These are phyloP conservation scores for Halichoeres trimaculatus DNA, from an alignment of 2,113 vertebrate species.

Conservation along the genomic window DNA sequence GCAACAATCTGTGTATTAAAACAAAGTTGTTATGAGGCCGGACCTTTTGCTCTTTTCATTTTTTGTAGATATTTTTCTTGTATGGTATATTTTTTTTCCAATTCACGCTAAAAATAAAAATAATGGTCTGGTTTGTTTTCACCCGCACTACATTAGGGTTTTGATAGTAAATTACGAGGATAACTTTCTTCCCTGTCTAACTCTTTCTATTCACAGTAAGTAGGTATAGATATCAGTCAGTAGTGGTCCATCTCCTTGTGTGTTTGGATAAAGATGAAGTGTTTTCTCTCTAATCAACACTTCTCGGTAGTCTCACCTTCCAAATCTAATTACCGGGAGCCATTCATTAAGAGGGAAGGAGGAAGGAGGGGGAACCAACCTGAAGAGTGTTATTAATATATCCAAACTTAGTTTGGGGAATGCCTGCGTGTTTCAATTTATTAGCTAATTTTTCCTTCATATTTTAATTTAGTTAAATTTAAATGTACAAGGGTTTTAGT, in stretches of 20 bases:
- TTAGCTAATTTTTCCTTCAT: slow-evolving; percentile 76
- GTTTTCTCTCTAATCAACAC: slow-evolving; percentile 83
- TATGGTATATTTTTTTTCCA: too few species aligned
- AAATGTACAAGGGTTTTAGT: slow-evolving; percentile 76
- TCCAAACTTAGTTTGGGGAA: slow-evolving; percentile 43
- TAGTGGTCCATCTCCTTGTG: slow-evolving; percentile 83
- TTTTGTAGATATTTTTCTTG: too few species aligned
- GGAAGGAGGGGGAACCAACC: slow-evolving; percentile 76
- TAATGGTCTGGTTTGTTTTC: too few species aligned
- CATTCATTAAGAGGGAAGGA: slow-evolving; percentile 86
- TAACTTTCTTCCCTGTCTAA: too few species aligned
- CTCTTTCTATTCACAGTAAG: background rate
- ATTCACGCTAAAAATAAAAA: too few species aligned
- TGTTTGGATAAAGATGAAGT: slow-evolving; percentile 87
- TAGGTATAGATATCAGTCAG: slow-evolving; percentile 9
- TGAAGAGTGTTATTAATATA: slow-evolving; percentile 67
- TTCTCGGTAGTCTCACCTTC: slow-evolving; percentile 85
- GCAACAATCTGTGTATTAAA: too few species aligned
- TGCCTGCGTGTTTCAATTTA: slow-evolving; percentile 78
- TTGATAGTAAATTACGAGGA: too few species aligned
- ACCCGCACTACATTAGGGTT: too few species aligned
- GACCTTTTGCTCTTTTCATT: too few species aligned
- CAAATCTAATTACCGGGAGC: slow-evolving; percentile 93
- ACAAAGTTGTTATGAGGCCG: too few species aligned
- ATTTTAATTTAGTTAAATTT: slow-evolving; percentile 85